Evolutionary conservation across 64 coral and sea anemone species (phyloP), one percentile per base, ranked within the genome.

Genomic region (Dendrophyllia cribrosa): DNA sequence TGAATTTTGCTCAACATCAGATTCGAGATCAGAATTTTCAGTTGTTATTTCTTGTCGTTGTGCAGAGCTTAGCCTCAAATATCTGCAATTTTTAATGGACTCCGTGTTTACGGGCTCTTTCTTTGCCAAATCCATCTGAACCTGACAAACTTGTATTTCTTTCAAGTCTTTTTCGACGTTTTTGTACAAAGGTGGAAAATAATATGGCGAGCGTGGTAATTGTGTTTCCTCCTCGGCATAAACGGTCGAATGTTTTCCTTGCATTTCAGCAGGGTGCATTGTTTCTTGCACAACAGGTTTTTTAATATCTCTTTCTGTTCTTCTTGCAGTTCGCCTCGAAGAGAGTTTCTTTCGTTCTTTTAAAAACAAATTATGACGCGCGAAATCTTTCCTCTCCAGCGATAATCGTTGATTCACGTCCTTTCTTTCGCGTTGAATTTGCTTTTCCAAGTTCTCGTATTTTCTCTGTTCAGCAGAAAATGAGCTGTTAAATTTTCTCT

Each of bases 161-260:
- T 51, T 84, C 62, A 84, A 68, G 46, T 46, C 62, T 46, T 67
- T 84, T 16, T 51, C 61, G 46, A 51, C 80, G 80, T 67, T 84
- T 51, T 84, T 66, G 61, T 84, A 84, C 16, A 84, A 52, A 84
- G 80, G 80, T 46, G 80, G 80, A n/a, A 84, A 68, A 44, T 67
- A 84, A 69, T 84, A 84, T 24, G 80, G 80, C 19, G 80, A 84
- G 4, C 61, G 60, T 10, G 46, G 14, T 19, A 84, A 84, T 64
- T n/a, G 78, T 4, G 59, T 47, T 60, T 64, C 64, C 14, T 82
- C 78, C 16, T 62, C 78, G 20, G 9, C 14, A 67, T 67, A 44
- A 84, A 23, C 17, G 43, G 43, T 23, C 62, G 45, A 4, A 50
- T 52, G 80, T 68, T 84, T 84, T 51, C 67, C 44, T 68, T 23